Conservation (phyloP, 1,140 invertebrate genomes). For the Batillaria attramentaria region DNA sequence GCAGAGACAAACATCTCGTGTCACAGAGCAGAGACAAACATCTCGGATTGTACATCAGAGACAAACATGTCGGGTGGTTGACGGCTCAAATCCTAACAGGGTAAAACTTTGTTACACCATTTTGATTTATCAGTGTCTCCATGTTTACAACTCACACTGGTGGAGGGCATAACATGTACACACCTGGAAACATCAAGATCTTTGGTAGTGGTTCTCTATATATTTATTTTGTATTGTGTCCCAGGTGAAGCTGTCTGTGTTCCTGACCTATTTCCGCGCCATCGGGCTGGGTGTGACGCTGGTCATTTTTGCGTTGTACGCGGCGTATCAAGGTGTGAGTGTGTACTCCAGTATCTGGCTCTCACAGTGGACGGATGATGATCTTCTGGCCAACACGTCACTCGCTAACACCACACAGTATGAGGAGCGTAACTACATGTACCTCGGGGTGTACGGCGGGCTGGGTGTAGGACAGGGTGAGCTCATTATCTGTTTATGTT, state of each 20-base stretch:
- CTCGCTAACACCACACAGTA: conserved; percentile 55
- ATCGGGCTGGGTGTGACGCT: conserved; percentile 48
- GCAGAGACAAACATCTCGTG: too few relatives aligned
- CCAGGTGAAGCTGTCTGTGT: conserved; percentile 60
- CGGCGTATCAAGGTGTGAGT: conserved; percentile 49
- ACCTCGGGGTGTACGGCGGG: conserved; percentile 62
- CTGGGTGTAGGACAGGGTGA: conserved; percentile 66
- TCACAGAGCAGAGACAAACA: too few relatives aligned
- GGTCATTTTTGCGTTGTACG: conserved; percentile 50
- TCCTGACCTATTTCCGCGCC: conserved; percentile 56
- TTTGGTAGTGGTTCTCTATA: too few relatives aligned
- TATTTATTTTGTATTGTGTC: conserved; percentile 35
- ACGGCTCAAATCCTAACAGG: too few relatives aligned
- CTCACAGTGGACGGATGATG: conserved; percentile 61
- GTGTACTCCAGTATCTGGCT: conserved; percentile 63
- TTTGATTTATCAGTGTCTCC: too few relatives aligned
- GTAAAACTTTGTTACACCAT: too few relatives aligned
- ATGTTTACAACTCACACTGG: too few relatives aligned
- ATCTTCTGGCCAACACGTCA: conserved; percentile 47
- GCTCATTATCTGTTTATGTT: too few relatives aligned
- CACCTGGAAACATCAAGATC: too few relatives aligned
- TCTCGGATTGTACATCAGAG: too few relatives aligned
- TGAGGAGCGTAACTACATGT: conserved; percentile 57
- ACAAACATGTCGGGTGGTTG: too few relatives aligned
- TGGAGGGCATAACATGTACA: too few relatives aligned